A percentile compares a stretch with the other conserved stretches of the same genome.
Conservation (phyloP, 30 jellyfish, hydroid and myxozoan genomes). For the Aurelia sp. region DNA sequence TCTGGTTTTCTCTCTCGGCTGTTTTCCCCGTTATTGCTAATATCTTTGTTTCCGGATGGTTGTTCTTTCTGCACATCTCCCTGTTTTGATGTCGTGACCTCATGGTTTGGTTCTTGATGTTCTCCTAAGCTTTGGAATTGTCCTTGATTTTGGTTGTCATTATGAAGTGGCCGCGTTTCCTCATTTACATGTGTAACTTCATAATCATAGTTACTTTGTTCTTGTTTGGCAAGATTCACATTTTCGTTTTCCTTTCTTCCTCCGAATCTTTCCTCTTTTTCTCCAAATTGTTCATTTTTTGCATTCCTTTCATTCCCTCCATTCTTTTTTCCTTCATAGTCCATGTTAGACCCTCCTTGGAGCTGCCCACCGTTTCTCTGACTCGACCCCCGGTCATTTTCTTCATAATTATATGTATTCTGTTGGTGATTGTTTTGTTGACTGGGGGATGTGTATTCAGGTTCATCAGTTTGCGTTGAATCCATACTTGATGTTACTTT, state of each 20-base stretch:
- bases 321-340: not conserved
- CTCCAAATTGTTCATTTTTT: too few relatives aligned
- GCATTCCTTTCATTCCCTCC: not conserved
- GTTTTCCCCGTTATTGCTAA: conserved; percentile 13
- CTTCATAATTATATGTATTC: not conserved
- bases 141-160: conserved; percentile 9
- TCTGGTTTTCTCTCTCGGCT: conserved; percentile 53
- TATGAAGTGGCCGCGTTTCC: not conserved
- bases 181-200: not conserved
- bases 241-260: not conserved
- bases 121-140: conserved; percentile 27
- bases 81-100: conserved; percentile 13
- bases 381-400: too few relatives aligned
- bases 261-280: not conserved
- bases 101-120: conserved; percentile 31
- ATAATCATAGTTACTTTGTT: not conserved
- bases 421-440: conserved; percentile 23
- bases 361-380: too few relatives aligned
- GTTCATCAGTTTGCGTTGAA: conserved; percentile 65
- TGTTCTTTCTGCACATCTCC: conserved; percentile 5
- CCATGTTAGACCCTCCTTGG: not conserved
- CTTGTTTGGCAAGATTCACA: not conserved
- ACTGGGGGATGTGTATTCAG: conserved; percentile 45
- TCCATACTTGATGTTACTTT: conserved; percentile 44
- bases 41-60: conserved; percentile 38